Conservation (phyloP, 2,888 invertebrate species). For the Stratiomys singularior region DNA sequence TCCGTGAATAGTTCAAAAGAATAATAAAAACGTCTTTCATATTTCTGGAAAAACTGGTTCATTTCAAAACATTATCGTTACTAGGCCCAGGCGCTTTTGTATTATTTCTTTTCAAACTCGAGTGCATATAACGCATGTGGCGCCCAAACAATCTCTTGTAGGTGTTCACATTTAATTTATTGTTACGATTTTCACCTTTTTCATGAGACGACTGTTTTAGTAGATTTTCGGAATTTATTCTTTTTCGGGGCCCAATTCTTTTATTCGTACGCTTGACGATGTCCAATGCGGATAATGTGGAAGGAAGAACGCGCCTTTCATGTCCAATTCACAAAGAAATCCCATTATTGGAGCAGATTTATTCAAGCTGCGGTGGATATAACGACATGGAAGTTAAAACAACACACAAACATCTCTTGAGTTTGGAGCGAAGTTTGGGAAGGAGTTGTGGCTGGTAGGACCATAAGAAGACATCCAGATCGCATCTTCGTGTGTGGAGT, state of each 20-base stretch:
- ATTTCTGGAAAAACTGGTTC: slow-evolving; percentile 48
- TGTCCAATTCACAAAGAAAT: slow-evolving; percentile 42
- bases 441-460: slow-evolving; percentile 32
- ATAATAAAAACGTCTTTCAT: slow-evolving; percentile 27
- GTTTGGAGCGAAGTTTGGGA: background rate
- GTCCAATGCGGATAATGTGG: background rate
- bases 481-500: background rate
- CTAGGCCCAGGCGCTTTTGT: slow-evolving; percentile 38
- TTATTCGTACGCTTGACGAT: slow-evolving; percentile 2
- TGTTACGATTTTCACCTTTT: slow-evolving; percentile 50
- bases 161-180: slow-evolving; percentile 52
- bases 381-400: slow-evolving; percentile 22
- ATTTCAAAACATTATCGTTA: background rate
- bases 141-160: slow-evolving; percentile 49
- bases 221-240: slow-evolving; percentile 33
- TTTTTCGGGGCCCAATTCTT: slow-evolving; percentile 14
- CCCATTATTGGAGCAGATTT: slow-evolving; percentile 45
- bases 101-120: background rate
- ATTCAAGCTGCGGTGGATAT: slow-evolving; percentile 17
- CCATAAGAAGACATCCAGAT: background rate
- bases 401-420: background rate
- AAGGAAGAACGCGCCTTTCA: slow-evolving; percentile 39
- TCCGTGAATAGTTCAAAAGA: background rate
- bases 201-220: slow-evolving; percentile 43
- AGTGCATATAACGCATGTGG: slow-evolving; percentile 41